Percentiles rank a stretch among this genome's conserved stretches.
Evolutionary conservation across 2,888 invertebrate genomes (phyloP).

Genomic region (Agrochola litura): DNA sequence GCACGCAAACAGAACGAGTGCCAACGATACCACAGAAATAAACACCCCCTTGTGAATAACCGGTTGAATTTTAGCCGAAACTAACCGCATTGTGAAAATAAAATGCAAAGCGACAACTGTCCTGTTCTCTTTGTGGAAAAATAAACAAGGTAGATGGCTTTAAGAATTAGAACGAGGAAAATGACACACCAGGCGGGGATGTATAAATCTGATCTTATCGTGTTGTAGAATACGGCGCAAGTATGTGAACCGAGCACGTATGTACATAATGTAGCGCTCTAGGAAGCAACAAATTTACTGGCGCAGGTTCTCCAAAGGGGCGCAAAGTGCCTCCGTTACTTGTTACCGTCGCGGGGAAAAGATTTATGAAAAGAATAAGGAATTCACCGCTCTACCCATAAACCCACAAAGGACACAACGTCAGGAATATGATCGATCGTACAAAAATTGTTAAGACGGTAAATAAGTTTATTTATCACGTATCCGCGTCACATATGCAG

Average conservation of each 20-base stretch:
- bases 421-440: slow-evolving; percentile 58
- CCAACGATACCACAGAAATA: slow-evolving; percentile 34
- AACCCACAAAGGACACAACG: slow-evolving; percentile 59
- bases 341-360: slow-evolving; percentile 62
- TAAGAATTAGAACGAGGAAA: slow-evolving; percentile 27
- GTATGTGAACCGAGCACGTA: slow-evolving; percentile 48
- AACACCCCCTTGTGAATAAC: slow-evolving; percentile 17
- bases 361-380: slow-evolving; percentile 66
- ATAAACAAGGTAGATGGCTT: slow-evolving; percentile 5
- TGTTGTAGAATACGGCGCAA: slow-evolving; percentile 40
- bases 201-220: slow-evolving; percentile 56
- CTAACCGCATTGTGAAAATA: not conserved
- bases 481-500: slow-evolving; percentile 28
- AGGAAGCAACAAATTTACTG: slow-evolving; percentile 64
- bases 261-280: slow-evolving; percentile 61
- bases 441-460: slow-evolving; percentile 39
- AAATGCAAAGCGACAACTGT: not conserved
- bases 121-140: not conserved
- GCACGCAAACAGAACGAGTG: slow-evolving; percentile 50
- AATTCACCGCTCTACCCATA: slow-evolving; percentile 53
- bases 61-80: not conserved
- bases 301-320: slow-evolving; percentile 58
- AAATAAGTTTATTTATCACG: slow-evolving; percentile 30
- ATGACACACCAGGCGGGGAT: slow-evolving; percentile 28
- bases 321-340: slow-evolving; percentile 66